Conservation (phyloP, 2,888 invertebrate species). For the Netelia fuscicornis region DNA sequence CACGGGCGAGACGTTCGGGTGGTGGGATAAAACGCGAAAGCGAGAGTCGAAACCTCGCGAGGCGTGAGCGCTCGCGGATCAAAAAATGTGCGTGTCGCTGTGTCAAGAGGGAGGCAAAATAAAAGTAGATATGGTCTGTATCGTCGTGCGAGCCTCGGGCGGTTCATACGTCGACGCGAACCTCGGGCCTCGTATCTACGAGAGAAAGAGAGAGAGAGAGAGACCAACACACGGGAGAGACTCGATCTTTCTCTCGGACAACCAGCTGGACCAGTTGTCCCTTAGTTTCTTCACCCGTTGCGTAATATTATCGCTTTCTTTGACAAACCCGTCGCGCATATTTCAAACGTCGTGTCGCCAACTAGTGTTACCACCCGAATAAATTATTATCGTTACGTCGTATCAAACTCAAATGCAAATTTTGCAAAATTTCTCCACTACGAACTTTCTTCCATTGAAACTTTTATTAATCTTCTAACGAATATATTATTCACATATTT, state of each 20-base stretch:
- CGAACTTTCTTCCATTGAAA: not conserved
- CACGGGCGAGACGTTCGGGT: constrained; percentile 18
- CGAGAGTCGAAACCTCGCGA: constrained; percentile 29
- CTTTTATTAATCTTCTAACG: not conserved
- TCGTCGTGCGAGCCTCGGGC: constrained; percentile 19
- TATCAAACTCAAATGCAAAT: not conserved
- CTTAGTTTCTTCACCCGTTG: constrained; percentile 50
- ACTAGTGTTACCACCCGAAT: constrained; percentile 33
- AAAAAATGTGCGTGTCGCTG: constrained; percentile 8
- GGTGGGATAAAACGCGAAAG: constrained; percentile 53
- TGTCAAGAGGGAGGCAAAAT: not conserved
- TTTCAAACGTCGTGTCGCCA: not conserved
- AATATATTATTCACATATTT: not conserved
- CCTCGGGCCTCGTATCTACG: not conserved
- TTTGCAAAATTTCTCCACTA: not conserved
- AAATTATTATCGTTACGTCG: constrained; percentile 26
- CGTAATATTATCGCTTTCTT: constrained; percentile 58
- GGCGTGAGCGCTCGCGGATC: not conserved
- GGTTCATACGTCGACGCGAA: constrained; percentile 16
- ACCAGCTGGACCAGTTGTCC: constrained; percentile 62
- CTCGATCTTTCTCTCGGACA: constrained; percentile 25
- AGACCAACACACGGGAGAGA: not conserved
- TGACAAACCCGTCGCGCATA: constrained; percentile 24
- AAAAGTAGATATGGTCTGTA: not conserved
- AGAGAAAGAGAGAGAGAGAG: too few species aligned